A percentile compares a stretch with the other conserved stretches of the same genome.
These are phyloP conservation scores for Dolichotis patagonum DNA, from an alignment of 2,113 vertebrate genomes.

Conservation along the genomic window DNA sequence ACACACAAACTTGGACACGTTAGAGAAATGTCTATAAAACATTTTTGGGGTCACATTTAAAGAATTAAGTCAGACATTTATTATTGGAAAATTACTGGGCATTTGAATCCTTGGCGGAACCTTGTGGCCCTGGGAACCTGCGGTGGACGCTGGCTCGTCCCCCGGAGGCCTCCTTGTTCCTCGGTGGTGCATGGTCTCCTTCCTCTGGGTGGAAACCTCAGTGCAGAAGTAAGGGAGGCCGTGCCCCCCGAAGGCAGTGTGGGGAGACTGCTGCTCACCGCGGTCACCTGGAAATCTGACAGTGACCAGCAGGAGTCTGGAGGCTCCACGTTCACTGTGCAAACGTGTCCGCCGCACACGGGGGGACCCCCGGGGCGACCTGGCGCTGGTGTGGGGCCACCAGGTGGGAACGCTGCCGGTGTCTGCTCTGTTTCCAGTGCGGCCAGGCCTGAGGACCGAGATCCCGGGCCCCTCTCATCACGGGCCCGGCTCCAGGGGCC, in stretches of 20 bases:
- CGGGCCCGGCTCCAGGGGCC: too few relatives aligned
- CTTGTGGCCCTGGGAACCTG: neutral
- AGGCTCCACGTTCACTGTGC: neutral
- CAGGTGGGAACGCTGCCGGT: neutral
- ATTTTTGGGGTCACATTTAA: neutral
- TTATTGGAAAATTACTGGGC: neutral
- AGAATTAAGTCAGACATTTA: neutral
- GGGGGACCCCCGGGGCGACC: neutral
- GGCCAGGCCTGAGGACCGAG: neutral
- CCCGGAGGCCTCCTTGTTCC: rapidly evolving
- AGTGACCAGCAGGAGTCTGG: neutral
- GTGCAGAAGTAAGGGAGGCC: too few relatives aligned
- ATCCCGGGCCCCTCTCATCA: rapidly evolving
- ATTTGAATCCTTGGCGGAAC: neutral
- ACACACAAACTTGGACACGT: neutral
- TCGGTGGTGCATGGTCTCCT: rapidly evolving
- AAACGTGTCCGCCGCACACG: neutral
- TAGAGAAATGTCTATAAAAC: neutral
- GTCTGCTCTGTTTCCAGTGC: too few relatives aligned
- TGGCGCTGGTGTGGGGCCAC: neutral
- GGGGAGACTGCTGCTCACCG: neutral
- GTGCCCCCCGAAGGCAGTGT: rapidly evolving
- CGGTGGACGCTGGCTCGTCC: rapidly evolving
- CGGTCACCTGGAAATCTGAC: neutral
- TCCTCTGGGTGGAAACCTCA: neutral